Conservation (phyloP, 2,797 vertebrate genomes). For the Melanotaenia parkinsoni region DNA sequence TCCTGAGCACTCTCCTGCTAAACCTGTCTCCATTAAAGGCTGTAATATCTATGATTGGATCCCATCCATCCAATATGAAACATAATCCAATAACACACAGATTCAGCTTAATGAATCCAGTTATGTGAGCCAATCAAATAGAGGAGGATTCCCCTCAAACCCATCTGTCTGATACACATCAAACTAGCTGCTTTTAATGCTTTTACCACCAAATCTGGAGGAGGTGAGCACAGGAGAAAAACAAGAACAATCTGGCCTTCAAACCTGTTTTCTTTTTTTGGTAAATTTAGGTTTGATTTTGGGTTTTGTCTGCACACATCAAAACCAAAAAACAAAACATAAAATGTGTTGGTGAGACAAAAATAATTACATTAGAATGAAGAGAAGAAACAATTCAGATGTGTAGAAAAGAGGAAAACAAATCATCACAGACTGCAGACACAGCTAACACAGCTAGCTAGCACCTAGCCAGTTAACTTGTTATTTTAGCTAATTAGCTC, state of each 20-base stretch:
- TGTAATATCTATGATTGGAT: conserved; percentile 71
- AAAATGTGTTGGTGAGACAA: conserved; percentile 18
- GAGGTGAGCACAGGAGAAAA: conserved; percentile 13
- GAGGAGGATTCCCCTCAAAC: conserved; percentile 65
- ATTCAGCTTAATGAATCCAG: conserved; percentile 70
- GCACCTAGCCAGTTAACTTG: background rate
- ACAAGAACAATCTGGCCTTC: conserved; percentile 12
- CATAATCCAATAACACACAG: conserved; percentile 72
- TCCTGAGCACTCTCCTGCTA: conserved; percentile 23
- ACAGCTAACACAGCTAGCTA: background rate
- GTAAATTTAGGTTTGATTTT: conserved; percentile 20
- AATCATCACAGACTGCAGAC: too few relatives aligned
- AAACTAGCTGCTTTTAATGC: conserved; percentile 55
- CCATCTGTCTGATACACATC: conserved; percentile 60
- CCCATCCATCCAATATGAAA: conserved; percentile 69
- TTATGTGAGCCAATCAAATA: conserved; percentile 72
- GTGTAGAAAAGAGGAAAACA: background rate
- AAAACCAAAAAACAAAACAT: background rate
- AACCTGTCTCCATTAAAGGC: conserved; percentile 65
- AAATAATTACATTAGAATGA: background rate
- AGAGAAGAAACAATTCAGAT: background rate
- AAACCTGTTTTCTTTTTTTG: conserved; percentile 8
- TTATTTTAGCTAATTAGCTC: background rate
- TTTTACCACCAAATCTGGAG: conserved; percentile 48
- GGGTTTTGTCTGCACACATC: conserved; percentile 1